A percentile compares a stretch with the other conserved stretches of the same genome.
phyloP scores from a whole-genome alignment of 37 sponge, comb jelly and placozoan species.

The Ianthella basta region DNA sequence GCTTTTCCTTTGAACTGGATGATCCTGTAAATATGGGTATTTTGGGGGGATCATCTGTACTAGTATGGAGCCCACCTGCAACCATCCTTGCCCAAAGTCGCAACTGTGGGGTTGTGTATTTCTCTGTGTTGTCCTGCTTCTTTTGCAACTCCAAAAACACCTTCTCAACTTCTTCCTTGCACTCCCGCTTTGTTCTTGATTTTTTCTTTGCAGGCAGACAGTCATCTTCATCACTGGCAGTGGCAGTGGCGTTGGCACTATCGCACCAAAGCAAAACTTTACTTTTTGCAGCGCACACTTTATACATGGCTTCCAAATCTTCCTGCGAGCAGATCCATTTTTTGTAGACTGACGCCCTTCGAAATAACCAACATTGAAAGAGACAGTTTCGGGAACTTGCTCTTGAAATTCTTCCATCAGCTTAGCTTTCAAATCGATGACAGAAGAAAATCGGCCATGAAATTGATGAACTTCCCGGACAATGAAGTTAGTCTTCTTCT shows the following conservation, averaged over 20 bases:
- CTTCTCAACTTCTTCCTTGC: constrained; percentile 37
- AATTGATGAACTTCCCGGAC: constrained; percentile 12
- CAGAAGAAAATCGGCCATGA: constrained; percentile 5
- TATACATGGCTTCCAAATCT: constrained; percentile 39
- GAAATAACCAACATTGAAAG: constrained; percentile 39
- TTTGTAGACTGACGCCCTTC: constrained; percentile 33
- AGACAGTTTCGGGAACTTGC: constrained; percentile 15
- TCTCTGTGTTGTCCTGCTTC: constrained; percentile 11
- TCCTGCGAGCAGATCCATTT: constrained; percentile 24
- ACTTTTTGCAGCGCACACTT: not conserved
- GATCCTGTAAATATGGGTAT: constrained; percentile 32
- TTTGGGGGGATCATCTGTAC: constrained; percentile 28
- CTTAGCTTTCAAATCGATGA: constrained; percentile 16
- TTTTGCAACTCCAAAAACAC: constrained; percentile 6
- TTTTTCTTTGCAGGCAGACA: not conserved
- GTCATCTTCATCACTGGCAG: not conserved
- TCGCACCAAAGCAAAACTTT: constrained; percentile 44
- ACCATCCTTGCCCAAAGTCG: constrained; percentile 49
- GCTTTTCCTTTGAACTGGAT: not conserved
- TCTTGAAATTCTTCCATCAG: constrained; percentile 26
- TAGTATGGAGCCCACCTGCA: constrained; percentile 21
- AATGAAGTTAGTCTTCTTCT: constrained; percentile 4
- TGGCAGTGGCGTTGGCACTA: not conserved
- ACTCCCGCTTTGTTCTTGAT: constrained; percentile 19
- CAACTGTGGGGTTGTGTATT: constrained; percentile 34